phyloP scores from a whole-genome alignment of 2,888 invertebrate genomes.

The Drosophila rellima region DNA sequence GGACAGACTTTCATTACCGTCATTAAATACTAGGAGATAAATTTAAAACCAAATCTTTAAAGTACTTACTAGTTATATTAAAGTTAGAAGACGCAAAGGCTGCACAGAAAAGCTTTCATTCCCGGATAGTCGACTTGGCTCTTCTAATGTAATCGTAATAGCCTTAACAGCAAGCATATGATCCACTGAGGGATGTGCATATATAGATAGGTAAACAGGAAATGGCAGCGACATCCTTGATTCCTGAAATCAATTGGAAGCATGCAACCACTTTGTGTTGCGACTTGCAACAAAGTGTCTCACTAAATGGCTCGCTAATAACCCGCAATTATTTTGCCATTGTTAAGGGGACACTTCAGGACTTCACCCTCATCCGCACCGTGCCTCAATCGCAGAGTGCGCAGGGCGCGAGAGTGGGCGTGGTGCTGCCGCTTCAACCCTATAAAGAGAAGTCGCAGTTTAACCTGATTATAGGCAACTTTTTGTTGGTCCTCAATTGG shows the following conservation, averaged over 20 bases:
- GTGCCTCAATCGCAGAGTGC: constrained; percentile 31
- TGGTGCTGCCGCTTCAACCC: constrained; percentile 58
- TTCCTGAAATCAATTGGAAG: constrained; percentile 44
- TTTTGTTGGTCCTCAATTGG: constrained; percentile 67
- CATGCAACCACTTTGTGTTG: constrained; percentile 31
- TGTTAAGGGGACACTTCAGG: constrained; percentile 53
- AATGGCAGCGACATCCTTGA: constrained; percentile 18
- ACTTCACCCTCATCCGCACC: constrained; percentile 35
- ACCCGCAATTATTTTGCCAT: constrained; percentile 72
- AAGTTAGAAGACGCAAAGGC: background rate
- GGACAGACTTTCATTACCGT: no score
- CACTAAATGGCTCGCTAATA: constrained; percentile 70
- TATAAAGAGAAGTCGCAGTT: constrained; percentile 50
- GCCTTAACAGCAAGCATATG: constrained; percentile 36
- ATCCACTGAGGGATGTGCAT: background rate
- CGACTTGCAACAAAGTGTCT: constrained; percentile 52
- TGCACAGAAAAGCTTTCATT: background rate
- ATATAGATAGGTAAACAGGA: constrained; percentile 1
- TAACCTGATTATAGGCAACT: constrained; percentile 68
- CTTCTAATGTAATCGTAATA: constrained; percentile 8
- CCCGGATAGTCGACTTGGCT: background rate
- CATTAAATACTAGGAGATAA: no score
- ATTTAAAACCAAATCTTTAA: no score
- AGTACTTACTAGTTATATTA: background rate
- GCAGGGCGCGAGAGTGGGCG: constrained; percentile 21